Evolutionary conservation across 2,888 invertebrate species (phyloP).

Genomic region (Maniola hyperantus): DNA sequence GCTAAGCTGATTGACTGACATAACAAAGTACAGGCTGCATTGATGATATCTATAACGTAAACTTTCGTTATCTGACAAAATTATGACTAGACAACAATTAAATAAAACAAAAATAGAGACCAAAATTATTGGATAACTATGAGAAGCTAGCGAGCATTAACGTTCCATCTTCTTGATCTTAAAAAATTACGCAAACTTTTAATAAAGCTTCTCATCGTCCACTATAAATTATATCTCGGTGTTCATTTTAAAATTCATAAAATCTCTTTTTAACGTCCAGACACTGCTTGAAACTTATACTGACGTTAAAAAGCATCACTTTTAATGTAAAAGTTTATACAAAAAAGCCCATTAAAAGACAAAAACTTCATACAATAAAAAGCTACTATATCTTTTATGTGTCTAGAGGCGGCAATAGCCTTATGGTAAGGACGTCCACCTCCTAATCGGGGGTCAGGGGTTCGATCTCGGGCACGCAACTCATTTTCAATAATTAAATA

Average conservation of each 20-base stretch:
- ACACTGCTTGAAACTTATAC: conserved; percentile 6
- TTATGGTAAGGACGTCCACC: too few relatives aligned
- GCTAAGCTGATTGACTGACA: too few relatives aligned
- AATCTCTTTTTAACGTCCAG: conserved; percentile 4
- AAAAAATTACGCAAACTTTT: background rate
- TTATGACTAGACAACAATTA: too few relatives aligned
- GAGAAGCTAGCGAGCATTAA: background rate
- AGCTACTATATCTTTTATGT: conserved; percentile 16
- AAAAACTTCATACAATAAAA: background rate
- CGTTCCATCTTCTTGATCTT: background rate
- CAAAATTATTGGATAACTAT: background rate
- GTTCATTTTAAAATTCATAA: conserved; percentile 1
- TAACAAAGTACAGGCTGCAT: too few relatives aligned
- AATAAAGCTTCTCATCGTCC: background rate
- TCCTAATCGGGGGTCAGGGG: too few relatives aligned
- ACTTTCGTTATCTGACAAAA: too few relatives aligned
- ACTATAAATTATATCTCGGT: background rate
- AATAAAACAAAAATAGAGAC: too few relatives aligned
- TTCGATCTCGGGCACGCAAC: too few relatives aligned
- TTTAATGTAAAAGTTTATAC: conserved; percentile 1
- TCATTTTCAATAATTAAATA: too few relatives aligned
- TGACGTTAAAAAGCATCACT: background rate
- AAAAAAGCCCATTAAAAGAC: conserved; percentile 2
- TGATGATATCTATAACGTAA: too few relatives aligned
- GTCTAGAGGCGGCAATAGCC: too few relatives aligned